Conservation (phyloP, 2,888 invertebrate genomes). For the Pasiphila rectangulata region DNA sequence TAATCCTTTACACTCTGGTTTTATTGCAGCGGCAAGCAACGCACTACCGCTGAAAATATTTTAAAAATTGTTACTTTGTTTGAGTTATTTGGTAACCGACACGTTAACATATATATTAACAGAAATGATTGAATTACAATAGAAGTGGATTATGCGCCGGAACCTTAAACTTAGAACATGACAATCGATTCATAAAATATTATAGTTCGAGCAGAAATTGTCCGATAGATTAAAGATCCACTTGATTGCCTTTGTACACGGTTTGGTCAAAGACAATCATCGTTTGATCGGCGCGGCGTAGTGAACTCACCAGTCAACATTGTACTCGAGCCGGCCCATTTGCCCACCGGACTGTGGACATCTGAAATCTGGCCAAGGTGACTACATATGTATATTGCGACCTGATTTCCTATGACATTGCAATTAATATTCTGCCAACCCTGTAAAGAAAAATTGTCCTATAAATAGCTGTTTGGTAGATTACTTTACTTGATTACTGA, state of each 20-base stretch:
- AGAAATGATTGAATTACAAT: no score
- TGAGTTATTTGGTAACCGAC: no score
- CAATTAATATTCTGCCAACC: slow-evolving; percentile 34
- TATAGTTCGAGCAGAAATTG: no score
- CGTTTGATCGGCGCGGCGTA: slow-evolving; percentile 15
- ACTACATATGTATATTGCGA: slow-evolving; percentile 41
- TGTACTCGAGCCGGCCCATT: slow-evolving; percentile 55
- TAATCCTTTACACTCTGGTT: neutral
- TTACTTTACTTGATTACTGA: neutral
- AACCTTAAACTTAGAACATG: no score
- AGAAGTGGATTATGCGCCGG: no score
- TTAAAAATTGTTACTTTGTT: no score
- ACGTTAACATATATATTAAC: no score
- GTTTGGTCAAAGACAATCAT: slow-evolving; percentile 12
- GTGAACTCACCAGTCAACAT: slow-evolving; percentile 57
- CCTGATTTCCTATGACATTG: slow-evolving; percentile 38
- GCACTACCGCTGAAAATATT: no score
- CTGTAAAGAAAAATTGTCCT: slow-evolving; percentile 21
- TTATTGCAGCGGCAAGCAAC: no score
- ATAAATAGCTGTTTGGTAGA: slow-evolving; percentile 10
- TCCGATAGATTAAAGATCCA: no score
- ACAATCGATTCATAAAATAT: no score
- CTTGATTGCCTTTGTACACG: neutral
- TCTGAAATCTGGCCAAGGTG: slow-evolving; percentile 73
- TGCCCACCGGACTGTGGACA: slow-evolving; percentile 64